Conservation (phyloP, 2,888 invertebrate species). For the Frankliniella intonsa region DNA sequence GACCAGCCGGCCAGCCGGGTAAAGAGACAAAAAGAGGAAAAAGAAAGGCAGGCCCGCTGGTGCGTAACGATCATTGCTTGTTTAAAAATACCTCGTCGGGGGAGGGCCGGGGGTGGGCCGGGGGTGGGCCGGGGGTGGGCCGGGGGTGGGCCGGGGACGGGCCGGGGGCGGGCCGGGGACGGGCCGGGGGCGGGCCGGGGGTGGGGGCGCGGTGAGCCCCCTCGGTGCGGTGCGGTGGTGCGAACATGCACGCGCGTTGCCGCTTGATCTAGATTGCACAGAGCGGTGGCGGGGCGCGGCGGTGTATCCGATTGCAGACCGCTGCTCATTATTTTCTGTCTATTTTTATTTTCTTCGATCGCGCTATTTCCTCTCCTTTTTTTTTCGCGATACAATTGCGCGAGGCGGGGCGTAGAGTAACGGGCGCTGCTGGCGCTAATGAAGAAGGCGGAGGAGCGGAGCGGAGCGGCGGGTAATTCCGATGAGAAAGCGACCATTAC, state of each 20-base stretch:
- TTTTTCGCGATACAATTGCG: too few relatives aligned
- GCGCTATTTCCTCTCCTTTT: too few relatives aligned
- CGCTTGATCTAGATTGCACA: neutral
- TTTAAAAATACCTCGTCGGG: neutral
- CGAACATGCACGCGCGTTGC: neutral
- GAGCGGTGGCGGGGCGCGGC: too few relatives aligned
- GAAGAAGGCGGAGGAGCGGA: too few relatives aligned
- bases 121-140: too few relatives aligned
- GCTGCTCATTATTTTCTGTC: too few relatives aligned
- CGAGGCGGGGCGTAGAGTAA: too few relatives aligned
- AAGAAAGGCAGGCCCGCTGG: neutral
- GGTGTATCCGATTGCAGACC: too few relatives aligned
- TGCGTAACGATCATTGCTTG: neutral
- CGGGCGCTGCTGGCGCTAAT: too few relatives aligned
- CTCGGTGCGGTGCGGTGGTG: neutral
- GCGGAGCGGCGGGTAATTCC: too few relatives aligned
- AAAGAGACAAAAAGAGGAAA: neutral
- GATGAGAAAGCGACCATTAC: too few relatives aligned
- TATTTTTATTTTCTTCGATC: too few relatives aligned
- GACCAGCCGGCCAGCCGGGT: neutral
- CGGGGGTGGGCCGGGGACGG: neutral
- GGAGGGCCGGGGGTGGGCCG: neutral
- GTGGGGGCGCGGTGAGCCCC: neutral
- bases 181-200: neutral
- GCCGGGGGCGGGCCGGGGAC: neutral